Evolutionary conservation across 2,113 vertebrate species (phyloP).

Genomic region (Polypterus bichir): DNA sequence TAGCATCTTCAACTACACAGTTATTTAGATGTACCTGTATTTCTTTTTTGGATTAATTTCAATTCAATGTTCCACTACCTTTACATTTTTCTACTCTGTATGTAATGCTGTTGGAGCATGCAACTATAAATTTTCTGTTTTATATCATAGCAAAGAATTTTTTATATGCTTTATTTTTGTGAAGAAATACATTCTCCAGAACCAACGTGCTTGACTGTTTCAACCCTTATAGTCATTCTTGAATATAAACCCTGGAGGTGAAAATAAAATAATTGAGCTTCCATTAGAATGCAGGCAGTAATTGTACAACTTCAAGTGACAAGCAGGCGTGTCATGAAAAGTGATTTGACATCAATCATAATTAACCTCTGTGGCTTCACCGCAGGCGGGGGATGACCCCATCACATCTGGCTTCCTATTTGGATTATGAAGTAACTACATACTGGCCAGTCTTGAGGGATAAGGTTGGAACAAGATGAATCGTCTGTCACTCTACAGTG

Average conservation of each 20-base stretch:
- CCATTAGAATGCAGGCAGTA: conserved; percentile 22
- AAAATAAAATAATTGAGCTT: conserved; percentile 19
- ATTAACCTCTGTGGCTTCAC: conserved; percentile 52
- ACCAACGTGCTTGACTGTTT: too few species aligned
- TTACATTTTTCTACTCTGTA: too few species aligned
- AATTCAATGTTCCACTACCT: too few species aligned
- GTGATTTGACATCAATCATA: conserved; percentile 61
- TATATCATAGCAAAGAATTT: too few species aligned
- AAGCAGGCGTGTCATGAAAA: conserved; percentile 46
- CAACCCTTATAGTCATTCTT: background rate
- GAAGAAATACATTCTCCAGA: too few species aligned
- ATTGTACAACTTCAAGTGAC: conserved; percentile 40
- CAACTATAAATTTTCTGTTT: too few species aligned
- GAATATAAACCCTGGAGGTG: conserved; percentile 13
- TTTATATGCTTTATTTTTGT: too few species aligned
- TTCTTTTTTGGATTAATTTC: too few species aligned
- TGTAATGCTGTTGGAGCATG: too few species aligned
- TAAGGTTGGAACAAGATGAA: conserved; percentile 51
- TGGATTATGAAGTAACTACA: conserved; percentile 49
- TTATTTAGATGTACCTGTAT: too few species aligned
- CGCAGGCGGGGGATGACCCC: conserved; percentile 41
- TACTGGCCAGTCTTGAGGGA: conserved; percentile 43
- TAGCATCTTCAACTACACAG: too few species aligned
- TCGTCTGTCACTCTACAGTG: conserved; percentile 51
- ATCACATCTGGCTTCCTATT: conserved; percentile 59